Percentiles rank a stretch among this genome's conserved stretches.
Conservation (phyloP, 2,888 invertebrate genomes). For the Sericinus montela region DNA sequence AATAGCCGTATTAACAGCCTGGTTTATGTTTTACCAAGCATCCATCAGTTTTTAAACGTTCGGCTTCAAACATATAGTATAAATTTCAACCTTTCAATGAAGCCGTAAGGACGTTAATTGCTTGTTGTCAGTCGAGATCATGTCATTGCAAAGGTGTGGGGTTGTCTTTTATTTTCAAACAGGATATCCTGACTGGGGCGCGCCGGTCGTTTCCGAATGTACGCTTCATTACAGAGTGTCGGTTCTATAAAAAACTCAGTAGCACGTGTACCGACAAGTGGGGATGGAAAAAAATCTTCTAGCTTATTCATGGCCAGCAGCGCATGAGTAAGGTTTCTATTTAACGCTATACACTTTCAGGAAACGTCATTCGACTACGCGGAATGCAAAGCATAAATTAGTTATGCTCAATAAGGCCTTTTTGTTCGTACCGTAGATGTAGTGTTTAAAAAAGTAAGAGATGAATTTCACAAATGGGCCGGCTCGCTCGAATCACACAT, state of each 20-base stretch:
- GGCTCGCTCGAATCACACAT: too few relatives aligned
- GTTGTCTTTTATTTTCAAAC: constrained; percentile 72
- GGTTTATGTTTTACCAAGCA: constrained; percentile 8
- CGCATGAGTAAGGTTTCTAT: constrained; percentile 10
- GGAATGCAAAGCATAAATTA: too few relatives aligned
- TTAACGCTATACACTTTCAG: constrained; percentile 1
- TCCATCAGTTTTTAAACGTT: constrained; percentile 11
- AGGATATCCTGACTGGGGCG: constrained; percentile 69
- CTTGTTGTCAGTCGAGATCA: constrained; percentile 6
- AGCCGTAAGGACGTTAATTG: constrained; percentile 9
- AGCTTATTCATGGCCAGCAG: constrained; percentile 6
- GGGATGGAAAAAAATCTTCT: constrained; percentile 30
- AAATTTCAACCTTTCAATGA: neutral
- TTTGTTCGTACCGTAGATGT: too few relatives aligned
- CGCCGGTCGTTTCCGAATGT: constrained; percentile 56
- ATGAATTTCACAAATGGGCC: too few relatives aligned
- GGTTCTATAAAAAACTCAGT: constrained; percentile 51
- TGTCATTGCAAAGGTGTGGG: constrained; percentile 50
- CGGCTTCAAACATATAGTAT: neutral
- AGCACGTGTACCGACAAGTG: constrained; percentile 65
- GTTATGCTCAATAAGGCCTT: too few relatives aligned
- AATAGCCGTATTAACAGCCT: constrained; percentile 13
- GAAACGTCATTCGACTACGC: constrained; percentile 2
- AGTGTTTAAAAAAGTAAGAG: too few relatives aligned
- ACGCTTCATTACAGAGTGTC: constrained; percentile 55